Evolutionary conservation across 2,797 vertebrate genomes (phyloP), one percentile per base, ranked within the genome.

Genomic region (Tachyglossus aculeatus): DNA sequence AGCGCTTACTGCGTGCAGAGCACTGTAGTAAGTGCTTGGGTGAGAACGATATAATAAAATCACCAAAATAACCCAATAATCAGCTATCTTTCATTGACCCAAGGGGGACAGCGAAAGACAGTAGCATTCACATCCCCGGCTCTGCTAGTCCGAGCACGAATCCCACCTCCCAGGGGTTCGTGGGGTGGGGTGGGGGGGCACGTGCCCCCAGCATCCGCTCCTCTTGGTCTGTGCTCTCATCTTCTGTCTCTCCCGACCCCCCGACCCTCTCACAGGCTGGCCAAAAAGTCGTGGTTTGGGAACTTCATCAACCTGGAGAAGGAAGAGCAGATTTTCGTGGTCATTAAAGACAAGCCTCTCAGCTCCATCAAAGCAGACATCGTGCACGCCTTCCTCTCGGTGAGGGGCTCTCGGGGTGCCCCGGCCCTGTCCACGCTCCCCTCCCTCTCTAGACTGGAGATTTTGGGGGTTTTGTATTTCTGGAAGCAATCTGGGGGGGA

Each of bases 201-300:
- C 25, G 9, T 7, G 43, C 24, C 18, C 10, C 15, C 44, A 25
- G 19, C 24, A 27, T 7, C 7, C n/a, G n/a, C n/a, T n/a, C n/a
- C 67, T 73, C 57, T 84, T 69, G 88, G 48, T 16, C 0, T 9
- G 43, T 31, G 32, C 8, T 65, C 22, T 43, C 44, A 5, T 67
- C 34, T 15, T 27, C 21, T 21, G 15, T 9, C 7, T 6, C 14
- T 25, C 7, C 9, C 9, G 22, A 18, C 51, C 8, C 10, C 64
- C 54, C 31, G 61, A 37, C 54, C 8, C 22, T 24, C 24, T 66
- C 21, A 9, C 89, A 99, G 98, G 92, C 96, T 99, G 93, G 97
- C 98, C 94, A 99, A 99, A 94, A 99, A 99, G 90, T 99, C 98
- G 59, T 99, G 98, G 98, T 99, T 99, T 1, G 98, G 97, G 92